A percentile compares a stretch with the other conserved stretches of the same genome.
Evolutionary conservation across 2,888 invertebrate species (phyloP).

Genomic region (Chromoteleia sp.): DNA sequence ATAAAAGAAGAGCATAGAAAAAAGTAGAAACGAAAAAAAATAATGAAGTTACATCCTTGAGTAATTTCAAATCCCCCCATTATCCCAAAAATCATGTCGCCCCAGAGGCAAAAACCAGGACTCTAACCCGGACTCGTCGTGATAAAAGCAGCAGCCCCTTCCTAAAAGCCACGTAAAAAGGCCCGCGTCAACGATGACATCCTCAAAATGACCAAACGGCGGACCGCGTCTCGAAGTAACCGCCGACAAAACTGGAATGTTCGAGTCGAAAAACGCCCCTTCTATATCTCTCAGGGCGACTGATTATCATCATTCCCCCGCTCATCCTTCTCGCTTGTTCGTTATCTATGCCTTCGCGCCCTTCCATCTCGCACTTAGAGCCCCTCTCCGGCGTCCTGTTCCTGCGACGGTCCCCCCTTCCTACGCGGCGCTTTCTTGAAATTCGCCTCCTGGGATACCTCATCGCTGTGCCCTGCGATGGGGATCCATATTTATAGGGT

Average conservation of each 20-base stretch:
- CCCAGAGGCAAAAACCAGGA: no score
- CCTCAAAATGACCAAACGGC: conserved; percentile 5
- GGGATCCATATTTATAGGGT: conserved; percentile 82
- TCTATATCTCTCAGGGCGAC: not conserved
- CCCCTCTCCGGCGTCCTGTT: conserved; percentile 28
- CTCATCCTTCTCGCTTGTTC: not conserved
- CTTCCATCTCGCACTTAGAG: conserved; percentile 39
- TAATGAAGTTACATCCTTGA: no score
- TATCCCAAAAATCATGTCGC: no score
- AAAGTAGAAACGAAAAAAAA: no score
- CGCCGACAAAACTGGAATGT: conserved; percentile 25
- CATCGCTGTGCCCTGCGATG: conserved; percentile 67
- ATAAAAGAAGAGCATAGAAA: no score
- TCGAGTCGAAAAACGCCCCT: conserved; percentile 37
- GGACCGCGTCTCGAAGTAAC: not conserved
- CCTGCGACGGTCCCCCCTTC: conserved; percentile 29
- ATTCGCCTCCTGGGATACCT: conserved; percentile 73
- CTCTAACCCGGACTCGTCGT: no score
- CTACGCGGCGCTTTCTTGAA: conserved; percentile 72
- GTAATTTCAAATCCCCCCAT: no score
- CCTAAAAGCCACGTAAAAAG: not conserved
- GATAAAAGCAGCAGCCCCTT: conserved; percentile 10
- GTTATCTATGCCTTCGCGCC: conserved; percentile 47
- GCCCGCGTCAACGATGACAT: not conserved
- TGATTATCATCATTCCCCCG: conserved; percentile 27